Base-by-base conservation (phyloP, 1,140 invertebrate species). In the Formica exsecta region DNA sequence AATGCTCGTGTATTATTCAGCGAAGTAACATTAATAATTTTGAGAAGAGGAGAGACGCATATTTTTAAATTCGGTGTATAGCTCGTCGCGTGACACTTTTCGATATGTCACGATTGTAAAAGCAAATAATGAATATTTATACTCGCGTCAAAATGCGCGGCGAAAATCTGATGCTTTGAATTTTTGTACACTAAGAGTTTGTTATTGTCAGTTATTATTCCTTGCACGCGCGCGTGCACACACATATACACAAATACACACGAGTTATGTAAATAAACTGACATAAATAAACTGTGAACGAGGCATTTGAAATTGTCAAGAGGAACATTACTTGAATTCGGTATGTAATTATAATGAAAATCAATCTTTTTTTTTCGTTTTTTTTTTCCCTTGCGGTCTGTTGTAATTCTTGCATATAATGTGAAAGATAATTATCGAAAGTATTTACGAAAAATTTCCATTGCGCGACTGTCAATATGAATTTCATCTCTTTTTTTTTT, bases 261-360 rank as follows among this genome's bases (percentile, higher is more conserved):
- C 71, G 87, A 93, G 76, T 92, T 92, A 88, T 94, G 92, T 93
- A 94, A 94, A 94, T 94, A 94, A 94, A 93, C 57, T 80, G 48
- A 51, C 48, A 51, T 51, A 51, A 51, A 51, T 51, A 51, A 51
- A 51, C 48, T 51, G 48, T 51, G 11, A 79, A 32, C 6, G 16
- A 85, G 13, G 61, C 59, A 75, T 89, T 75, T 75, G 25, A 85
- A 80, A 57, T 41, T 68, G 25, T 86, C 6, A 73, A 44, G 62
- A 29, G 54, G 22, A 57, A 66, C 76, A 51, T 66, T 11, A n/a
- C 16, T 87, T 84, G 2, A 44, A 79, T 48, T 85, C 51, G 38
- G 9, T 77, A 74, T 51, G 16, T n/a, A 84, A 36, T 87, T 59
- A 44, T 41, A 32, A 89, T 73, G 48, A 54, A 87, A 87, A 85